Evolutionary conservation across 2,888 invertebrate genomes (phyloP).

Genomic region (Prosapia bicincta): DNA sequence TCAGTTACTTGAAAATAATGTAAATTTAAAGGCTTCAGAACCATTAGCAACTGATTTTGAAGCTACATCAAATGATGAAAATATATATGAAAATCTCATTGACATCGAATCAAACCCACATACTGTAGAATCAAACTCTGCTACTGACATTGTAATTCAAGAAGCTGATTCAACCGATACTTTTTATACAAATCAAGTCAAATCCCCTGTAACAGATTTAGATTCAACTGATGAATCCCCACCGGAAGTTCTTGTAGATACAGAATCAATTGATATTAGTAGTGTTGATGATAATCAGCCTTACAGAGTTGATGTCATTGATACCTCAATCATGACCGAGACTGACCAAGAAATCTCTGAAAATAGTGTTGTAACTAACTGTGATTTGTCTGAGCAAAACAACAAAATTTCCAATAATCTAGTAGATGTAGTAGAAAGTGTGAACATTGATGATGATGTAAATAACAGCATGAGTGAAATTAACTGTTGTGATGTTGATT

Average conservation of each 20-base stretch:
- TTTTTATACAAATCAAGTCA: background rate
- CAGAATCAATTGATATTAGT: background rate
- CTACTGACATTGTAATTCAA: background rate
- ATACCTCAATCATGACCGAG: background rate
- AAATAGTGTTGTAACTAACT: background rate
- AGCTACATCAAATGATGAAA: background rate
- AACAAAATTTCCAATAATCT: background rate
- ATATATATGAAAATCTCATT: background rate
- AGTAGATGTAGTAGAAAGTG: background rate
- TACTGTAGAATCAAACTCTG: background rate
- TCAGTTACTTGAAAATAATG: conserved; percentile 13
- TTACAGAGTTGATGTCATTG: background rate
- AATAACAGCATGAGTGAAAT: background rate
- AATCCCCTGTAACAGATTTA: background rate
- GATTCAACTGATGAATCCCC: background rate
- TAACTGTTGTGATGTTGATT: background rate
- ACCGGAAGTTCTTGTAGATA: background rate
- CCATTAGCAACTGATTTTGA: background rate
- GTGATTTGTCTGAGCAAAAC: background rate
- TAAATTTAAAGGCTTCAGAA: background rate
- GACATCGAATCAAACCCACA: background rate
- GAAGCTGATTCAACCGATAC: background rate
- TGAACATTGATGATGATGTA: background rate
- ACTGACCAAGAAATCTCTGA: background rate
- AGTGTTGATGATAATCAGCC: background rate